Evolutionary conservation across 2,888 invertebrate species (phyloP).

Genomic region (Theretra japonica): DNA sequence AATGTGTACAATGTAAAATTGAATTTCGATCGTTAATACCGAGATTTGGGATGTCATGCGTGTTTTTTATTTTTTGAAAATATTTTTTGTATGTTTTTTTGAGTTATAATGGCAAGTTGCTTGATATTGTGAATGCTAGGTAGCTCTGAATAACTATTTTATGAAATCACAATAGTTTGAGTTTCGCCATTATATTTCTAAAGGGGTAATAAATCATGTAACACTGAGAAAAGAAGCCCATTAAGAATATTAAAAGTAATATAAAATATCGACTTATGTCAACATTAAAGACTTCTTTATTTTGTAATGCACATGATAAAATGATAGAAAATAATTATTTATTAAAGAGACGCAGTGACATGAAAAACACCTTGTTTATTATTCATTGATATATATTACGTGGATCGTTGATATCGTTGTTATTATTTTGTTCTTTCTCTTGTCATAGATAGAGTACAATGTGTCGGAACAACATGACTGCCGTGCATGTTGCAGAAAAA

Average conservation of each 20-base stretch:
- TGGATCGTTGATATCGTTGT: no score
- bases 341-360: no score
- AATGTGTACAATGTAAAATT: conserved; percentile 24
- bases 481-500: no score
- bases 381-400: no score
- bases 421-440: no score
- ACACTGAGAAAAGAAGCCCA: neutral
- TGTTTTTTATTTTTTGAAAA: conserved; percentile 11
- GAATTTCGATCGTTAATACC: conserved; percentile 32
- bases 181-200: neutral
- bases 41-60: conserved; percentile 27
- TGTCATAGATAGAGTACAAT: no score
- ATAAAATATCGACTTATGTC: neutral
- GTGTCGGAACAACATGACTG: no score
- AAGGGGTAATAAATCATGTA: neutral
- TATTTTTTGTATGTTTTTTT: neutral
- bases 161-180: neutral
- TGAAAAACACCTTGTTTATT: no score
- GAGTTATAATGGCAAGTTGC: conserved; percentile 17
- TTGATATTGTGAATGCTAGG: no score
- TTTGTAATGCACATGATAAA: neutral
- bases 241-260: neutral
- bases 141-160: neutral
- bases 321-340: no score
- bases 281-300: neutral